These are phyloP conservation scores for Poliocrania exsul DNA, from an alignment of 2,797 vertebrate species.

Conservation along the genomic window DNA sequence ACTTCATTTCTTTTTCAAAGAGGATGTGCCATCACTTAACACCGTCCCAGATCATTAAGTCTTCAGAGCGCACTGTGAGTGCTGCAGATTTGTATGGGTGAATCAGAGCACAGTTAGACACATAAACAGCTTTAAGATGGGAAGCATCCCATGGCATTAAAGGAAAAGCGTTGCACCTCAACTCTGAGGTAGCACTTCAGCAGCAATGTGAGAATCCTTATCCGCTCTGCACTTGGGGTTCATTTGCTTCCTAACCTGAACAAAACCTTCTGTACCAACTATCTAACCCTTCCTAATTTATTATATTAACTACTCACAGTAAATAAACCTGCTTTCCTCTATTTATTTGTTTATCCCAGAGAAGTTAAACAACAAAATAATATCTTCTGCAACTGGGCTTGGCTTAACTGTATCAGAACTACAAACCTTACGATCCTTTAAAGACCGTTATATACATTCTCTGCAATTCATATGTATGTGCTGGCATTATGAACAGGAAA, in stretches of 20 bases:
- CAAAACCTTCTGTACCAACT: background rate
- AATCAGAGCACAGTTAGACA: background rate
- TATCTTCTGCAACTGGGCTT: background rate
- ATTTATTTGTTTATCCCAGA: background rate
- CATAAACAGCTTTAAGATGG: background rate
- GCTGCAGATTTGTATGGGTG: background rate
- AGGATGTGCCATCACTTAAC: fast-evolving
- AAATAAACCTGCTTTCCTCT: background rate
- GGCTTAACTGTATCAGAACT: background rate
- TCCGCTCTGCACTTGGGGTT: background rate
- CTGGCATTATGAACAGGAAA: background rate
- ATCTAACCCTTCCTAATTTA: background rate
- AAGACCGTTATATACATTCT: background rate
- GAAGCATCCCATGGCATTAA: background rate
- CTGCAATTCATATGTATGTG: background rate
- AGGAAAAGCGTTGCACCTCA: background rate
- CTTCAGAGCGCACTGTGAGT: background rate
- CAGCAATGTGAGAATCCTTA: background rate
- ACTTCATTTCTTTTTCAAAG: background rate
- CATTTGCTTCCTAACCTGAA: background rate
- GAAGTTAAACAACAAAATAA: background rate
- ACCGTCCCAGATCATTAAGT: background rate
- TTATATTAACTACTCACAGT: background rate
- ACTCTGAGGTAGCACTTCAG: background rate
- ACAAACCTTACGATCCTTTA: background rate